Percentiles rank a stretch among this genome's conserved stretches.
Conservation (phyloP, 2,113 vertebrate species). For the Dipodomys ordii region DNA sequence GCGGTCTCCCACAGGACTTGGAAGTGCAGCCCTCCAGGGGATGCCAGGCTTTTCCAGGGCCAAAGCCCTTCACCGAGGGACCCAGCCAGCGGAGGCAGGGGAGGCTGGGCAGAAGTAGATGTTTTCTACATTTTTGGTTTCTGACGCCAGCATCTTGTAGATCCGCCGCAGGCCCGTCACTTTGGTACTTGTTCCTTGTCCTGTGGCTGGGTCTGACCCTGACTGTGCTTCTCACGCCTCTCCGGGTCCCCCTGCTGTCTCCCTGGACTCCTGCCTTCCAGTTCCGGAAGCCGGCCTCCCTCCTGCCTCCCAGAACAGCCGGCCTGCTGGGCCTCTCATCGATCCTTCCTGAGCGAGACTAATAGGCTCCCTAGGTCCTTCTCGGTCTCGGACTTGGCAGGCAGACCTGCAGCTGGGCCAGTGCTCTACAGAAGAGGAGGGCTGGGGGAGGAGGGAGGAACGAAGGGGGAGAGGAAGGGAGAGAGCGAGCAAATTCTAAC, state of each 20-base stretch:
- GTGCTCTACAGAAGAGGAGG: rapidly evolving
- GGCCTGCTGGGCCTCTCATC: slow-evolving; percentile 1
- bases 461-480: no score
- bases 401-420: not conserved
- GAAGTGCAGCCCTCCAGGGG: not conserved
- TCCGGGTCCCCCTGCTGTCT: rapidly evolving
- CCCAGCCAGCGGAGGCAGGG: not conserved
- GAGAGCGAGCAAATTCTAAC: slow-evolving; percentile 41
- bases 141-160: not conserved
- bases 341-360: slow-evolving; percentile 34
- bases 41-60: not conserved
- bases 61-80: not conserved
- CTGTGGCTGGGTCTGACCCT: not conserved
- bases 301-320: slow-evolving; percentile 3
- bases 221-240: not conserved
- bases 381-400: slow-evolving; percentile 30
- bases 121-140: not conserved
- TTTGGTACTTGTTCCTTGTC: not conserved
- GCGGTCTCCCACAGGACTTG: not conserved
- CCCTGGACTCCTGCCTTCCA: not conserved
- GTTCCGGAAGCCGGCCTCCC: not conserved
- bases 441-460: not conserved
- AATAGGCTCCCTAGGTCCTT: slow-evolving; percentile 27
- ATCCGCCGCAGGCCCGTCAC: not conserved
- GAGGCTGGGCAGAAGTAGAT: not conserved